A percentile compares a stretch with the other conserved stretches of the same genome.
Evolutionary conservation across 1,140 invertebrate species (phyloP).

Genomic region (Littorina saxatilis): DNA sequence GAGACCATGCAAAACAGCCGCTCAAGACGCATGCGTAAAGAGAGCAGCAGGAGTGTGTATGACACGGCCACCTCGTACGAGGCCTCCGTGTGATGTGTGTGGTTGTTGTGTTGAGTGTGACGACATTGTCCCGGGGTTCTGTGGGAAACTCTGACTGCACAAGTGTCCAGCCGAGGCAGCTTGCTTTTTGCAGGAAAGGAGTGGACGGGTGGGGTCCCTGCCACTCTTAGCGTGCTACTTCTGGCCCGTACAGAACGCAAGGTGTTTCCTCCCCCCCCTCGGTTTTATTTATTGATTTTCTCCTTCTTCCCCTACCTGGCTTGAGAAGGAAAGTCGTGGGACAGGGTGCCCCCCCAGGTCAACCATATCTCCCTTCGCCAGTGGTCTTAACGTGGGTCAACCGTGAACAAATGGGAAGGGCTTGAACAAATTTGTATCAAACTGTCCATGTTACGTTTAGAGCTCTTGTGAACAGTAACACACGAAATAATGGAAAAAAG

Average conservation of each 20-base stretch:
- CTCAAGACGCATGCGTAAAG: constrained; percentile 77
- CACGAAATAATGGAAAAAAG: too few relatives aligned
- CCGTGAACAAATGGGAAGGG: too few relatives aligned
- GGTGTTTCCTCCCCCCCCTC: not conserved
- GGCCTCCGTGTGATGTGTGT: constrained; percentile 88
- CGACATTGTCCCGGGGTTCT: not conserved
- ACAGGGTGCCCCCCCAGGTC: too few relatives aligned
- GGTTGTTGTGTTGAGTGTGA: constrained; percentile 7
- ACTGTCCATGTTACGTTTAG: too few relatives aligned
- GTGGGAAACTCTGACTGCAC: not conserved
- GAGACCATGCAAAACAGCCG: constrained; percentile 40
- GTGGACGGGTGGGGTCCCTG: not conserved
- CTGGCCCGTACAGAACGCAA: not conserved
- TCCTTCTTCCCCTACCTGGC: not conserved
- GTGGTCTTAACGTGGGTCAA: too few relatives aligned
- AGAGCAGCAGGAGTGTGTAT: constrained; percentile 90
- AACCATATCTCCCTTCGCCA: too few relatives aligned
- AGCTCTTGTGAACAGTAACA: too few relatives aligned
- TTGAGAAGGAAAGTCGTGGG: not conserved
- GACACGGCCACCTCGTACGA: constrained; percentile 94
- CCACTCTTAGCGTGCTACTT: not conserved
- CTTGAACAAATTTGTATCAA: too few relatives aligned
- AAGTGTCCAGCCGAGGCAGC: constrained; percentile 10
- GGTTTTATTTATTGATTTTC: not conserved
- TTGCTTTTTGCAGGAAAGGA: not conserved